A percentile compares a stretch with the other conserved stretches of the same genome.
Evolutionary conservation across 2,888 invertebrate genomes (phyloP).

Genomic region (Chrysolina americana): DNA sequence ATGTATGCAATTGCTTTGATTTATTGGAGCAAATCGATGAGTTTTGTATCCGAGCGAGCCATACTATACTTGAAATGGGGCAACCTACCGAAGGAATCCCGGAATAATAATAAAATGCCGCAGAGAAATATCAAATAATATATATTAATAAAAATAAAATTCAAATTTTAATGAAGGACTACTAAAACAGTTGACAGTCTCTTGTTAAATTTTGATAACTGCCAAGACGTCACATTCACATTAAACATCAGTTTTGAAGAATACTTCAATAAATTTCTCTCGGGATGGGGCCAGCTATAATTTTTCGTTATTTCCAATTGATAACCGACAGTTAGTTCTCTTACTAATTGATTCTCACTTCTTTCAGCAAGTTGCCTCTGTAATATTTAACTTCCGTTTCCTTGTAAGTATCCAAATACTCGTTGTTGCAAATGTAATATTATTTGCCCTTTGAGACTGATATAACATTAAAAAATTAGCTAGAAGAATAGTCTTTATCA

Average conservation of each 20-base stretch:
- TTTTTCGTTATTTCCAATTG: too few relatives aligned
- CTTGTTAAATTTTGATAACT: too few relatives aligned
- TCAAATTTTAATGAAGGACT: too few relatives aligned
- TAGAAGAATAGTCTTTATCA: conserved; percentile 46
- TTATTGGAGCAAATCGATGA: conserved; percentile 52
- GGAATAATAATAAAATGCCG: neutral
- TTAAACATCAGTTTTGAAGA: too few relatives aligned
- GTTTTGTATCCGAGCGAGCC: conserved; percentile 49
- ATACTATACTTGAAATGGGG: conserved; percentile 41
- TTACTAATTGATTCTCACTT: neutral
- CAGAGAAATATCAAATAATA: neutral
- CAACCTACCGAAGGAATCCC: conserved; percentile 40
- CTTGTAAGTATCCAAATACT: conserved; percentile 49
- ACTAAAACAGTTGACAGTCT: too few relatives aligned
- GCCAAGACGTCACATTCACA: too few relatives aligned
- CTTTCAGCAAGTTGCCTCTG: conserved; percentile 22
- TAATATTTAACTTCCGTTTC: conserved; percentile 60
- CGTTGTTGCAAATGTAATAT: conserved; percentile 59
- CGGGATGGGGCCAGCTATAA: too few relatives aligned
- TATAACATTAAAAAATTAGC: conserved; percentile 58
- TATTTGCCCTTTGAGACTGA: conserved; percentile 71
- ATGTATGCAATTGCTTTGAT: conserved; percentile 65
- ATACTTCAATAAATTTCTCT: too few relatives aligned
- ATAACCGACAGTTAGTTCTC: too few relatives aligned
- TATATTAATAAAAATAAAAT: too few relatives aligned